Evolutionary conservation across 2,888 invertebrate species (phyloP), one percentile per base, ranked within the genome.

Genomic region (Tubiluchus corallicola): DNA sequence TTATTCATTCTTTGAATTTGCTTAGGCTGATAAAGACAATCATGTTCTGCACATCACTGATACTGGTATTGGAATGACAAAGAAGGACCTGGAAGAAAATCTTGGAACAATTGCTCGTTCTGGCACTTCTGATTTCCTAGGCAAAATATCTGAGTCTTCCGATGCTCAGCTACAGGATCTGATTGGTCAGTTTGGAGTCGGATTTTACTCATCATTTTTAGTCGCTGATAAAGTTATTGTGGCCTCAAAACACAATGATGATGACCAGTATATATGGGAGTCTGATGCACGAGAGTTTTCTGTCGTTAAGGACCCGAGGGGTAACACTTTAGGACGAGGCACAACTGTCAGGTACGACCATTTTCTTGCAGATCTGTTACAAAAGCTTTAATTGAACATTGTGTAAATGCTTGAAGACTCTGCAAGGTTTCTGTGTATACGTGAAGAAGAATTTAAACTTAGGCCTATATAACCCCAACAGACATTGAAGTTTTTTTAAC

Each of bases 31-130:
- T 59, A 84, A 87, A 59, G 94, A 90, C 38, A 77, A 77, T 53
- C 80, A 84, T 56, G 74, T 84, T 55, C 70, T 98, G 49, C 90
- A 90, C 64, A 84, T 98, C 55, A 87, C 80, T 47, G 98, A 98
- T 68, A 80, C 90, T 2, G 98, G 98, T 60, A 76, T 98, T 52
- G 98, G 96, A 54, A 98, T 98, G 96, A 92, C 92, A 0, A 81
- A 81, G 59, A 69, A 75, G 52, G 96, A 99, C 65, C 71, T 99
- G 45, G 72, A 94, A 49, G 84, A 82, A 61, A 96, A 99, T 70
- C 73, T 99, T 50, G 98, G 98, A 54, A 96, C 96, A 44, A 96
- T 98, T 56, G 96, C 96, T 42, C 54, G 55, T 37, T 61, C 61
- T 4, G 60, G 60, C 48, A 60, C 60, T 13, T 52, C 57, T n/a